A percentile compares a stretch with the other conserved stretches of the same genome.
Conservation (phyloP, 2,888 invertebrate species). For the Lepidochitona cinerea region DNA sequence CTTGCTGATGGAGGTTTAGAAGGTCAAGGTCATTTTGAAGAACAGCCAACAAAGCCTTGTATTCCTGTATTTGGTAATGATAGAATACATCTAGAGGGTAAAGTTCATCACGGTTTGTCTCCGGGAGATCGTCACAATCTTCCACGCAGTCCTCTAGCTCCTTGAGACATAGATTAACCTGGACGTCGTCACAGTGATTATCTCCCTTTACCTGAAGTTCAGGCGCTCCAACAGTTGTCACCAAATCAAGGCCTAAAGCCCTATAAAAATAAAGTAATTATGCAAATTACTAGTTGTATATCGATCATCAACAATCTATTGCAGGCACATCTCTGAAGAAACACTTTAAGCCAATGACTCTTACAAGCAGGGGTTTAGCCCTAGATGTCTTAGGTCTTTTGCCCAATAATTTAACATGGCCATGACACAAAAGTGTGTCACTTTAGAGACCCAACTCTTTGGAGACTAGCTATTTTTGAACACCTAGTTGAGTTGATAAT, state of each 20-base stretch:
- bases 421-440: too few species aligned
- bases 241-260: conserved; percentile 40
- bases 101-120: conserved; percentile 52
- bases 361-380: too few species aligned
- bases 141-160: conserved; percentile 29
- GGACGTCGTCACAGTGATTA: conserved; percentile 33
- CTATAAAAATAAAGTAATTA: too few species aligned
- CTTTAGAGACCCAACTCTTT: too few species aligned
- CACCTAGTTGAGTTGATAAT: too few species aligned
- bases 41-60: conserved; percentile 37
- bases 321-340: too few species aligned
- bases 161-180: conserved; percentile 19
- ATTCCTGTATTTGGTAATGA: conserved; percentile 53
- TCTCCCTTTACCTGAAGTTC: conserved; percentile 46
- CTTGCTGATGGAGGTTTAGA: conserved; percentile 39
- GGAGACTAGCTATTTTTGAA: too few species aligned
- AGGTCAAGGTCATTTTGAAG: conserved; percentile 47
- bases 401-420: too few species aligned
- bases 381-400: too few species aligned
- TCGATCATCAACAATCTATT: too few species aligned
- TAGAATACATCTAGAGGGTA: conserved; percentile 60
- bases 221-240: conserved; percentile 58
- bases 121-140: conserved; percentile 47
- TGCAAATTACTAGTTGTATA: too few species aligned
- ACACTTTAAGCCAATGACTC: too few species aligned